Evolutionary conservation across 2,797 vertebrate genomes (phyloP), one percentile per base, ranked within the genome.

Genomic region (Centroberyx gerrardi): DNA sequence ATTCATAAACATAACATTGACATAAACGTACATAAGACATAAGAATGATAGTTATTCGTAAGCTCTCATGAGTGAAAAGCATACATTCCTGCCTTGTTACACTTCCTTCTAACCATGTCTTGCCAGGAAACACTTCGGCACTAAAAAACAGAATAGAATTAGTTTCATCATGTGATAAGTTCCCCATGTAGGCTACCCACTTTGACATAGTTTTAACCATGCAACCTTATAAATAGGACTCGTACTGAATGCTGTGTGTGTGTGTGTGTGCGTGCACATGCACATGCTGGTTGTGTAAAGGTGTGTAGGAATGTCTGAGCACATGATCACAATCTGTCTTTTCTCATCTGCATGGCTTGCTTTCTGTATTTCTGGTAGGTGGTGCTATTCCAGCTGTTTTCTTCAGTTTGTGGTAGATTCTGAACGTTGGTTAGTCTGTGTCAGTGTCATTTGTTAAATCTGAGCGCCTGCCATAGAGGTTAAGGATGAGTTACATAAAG

Each of bases 131-230:
- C 52, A 27, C 9, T n/a, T 60, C 5, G 5, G 15, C 4, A 14
- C 48, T n/a, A 29, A 62, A 63, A 67, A 58, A 2, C 13, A 70
- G 54, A 44, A 2, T 22, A 13, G 12, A 31, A 59, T 36, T 62
- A n/a, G 42, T 46, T 48, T 42, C 10, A 59, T 44, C 27, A n/a
- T 69, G 15, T 69, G 48, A 58, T 17, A 31, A 22, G 46, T 74
- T 76, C 49, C 60, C 28, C 29, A 18, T 40, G 38, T 2, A 40
- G 38, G 8, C 38, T 40, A 40, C 12, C 38, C 38, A 40, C 38
- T 80, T 75, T 74, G 2, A 55, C 8, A 38, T 17, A 3, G n/a
- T 29, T 75, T 40, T 8, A 28, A 59, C 2, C 46, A 33, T 54
- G 44, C 49, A 55, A 1, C 14, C 10, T 33, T 3, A 42, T 36